Evolutionary conservation across 2,113 vertebrate species (phyloP).

Genomic region (Tiliqua scincoides): DNA sequence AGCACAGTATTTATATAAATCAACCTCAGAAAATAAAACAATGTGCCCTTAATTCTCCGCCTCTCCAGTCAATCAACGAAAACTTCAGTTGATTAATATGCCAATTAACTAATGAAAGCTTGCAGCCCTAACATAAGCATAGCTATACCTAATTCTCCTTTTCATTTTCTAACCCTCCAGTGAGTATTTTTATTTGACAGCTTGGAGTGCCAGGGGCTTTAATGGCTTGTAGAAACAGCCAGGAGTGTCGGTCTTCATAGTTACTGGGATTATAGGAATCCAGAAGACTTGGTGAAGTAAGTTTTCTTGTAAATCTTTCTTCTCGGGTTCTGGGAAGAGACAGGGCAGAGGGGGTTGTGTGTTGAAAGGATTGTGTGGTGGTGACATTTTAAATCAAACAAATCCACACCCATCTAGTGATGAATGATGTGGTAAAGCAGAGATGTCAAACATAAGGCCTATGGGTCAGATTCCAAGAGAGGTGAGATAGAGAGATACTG

Average conservation of each 20-base stretch:
- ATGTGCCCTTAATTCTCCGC: too few relatives aligned
- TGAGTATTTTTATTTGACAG: neutral
- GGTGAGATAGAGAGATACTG: too few relatives aligned
- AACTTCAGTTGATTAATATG: too few relatives aligned
- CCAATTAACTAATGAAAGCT: too few relatives aligned
- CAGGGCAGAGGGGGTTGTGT: neutral
- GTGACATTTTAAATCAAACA: constrained; percentile 53
- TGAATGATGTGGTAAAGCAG: constrained; percentile 11
- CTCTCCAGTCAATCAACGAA: too few relatives aligned
- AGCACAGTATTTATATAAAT: too few relatives aligned
- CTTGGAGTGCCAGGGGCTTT: neutral
- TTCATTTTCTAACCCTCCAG: neutral
- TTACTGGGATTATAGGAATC: too few relatives aligned
- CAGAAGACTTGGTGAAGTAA: accelerated
- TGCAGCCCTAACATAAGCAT: neutral
- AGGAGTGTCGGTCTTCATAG: neutral
- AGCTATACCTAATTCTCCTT: neutral
- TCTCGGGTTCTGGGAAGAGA: neutral
- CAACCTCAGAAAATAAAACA: too few relatives aligned
- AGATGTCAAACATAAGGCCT: too few relatives aligned
- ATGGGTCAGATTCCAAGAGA: too few relatives aligned
- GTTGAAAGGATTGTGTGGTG: neutral
- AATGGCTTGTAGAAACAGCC: neutral
- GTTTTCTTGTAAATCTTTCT: neutral
- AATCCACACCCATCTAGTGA: constrained; percentile 45